These are phyloP conservation scores for Auanema sp. DNA, from an alignment of 2,888 invertebrate genomes.

Conservation along the genomic window DNA sequence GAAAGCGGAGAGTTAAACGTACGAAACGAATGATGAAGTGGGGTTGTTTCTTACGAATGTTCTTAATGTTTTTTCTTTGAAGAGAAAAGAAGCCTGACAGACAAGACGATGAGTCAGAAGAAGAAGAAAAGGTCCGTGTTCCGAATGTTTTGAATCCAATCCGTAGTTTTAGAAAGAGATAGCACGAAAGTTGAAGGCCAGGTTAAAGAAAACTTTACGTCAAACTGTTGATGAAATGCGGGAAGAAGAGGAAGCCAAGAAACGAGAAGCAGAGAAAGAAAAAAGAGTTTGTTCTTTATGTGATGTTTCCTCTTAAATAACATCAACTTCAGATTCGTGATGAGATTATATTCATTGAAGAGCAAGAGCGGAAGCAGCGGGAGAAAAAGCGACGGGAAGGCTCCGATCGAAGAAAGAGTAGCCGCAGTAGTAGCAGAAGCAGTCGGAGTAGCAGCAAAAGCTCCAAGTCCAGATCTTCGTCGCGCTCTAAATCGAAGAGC, in stretches of 20 bases:
- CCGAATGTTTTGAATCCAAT: too few relatives aligned
- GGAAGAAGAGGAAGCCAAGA: slow-evolving; percentile 47
- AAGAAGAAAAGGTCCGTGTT: slow-evolving; percentile 26
- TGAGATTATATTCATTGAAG: slow-evolving; percentile 36
- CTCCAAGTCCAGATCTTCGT: too few relatives aligned
- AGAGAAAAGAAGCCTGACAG: slow-evolving; percentile 17
- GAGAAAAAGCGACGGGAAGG: slow-evolving; percentile 17
- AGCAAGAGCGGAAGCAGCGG: slow-evolving; percentile 30
- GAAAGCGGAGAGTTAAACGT: slow-evolving; percentile 51
- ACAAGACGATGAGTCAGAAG: slow-evolving; percentile 22
- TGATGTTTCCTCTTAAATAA: background rate
- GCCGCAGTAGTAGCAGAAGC: background rate
- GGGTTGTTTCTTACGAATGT: background rate
- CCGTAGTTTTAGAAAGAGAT: slow-evolving; percentile 28
- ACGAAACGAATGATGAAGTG: slow-evolving; percentile 50
- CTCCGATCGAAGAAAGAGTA: background rate
- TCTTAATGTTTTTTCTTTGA: background rate
- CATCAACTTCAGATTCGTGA: slow-evolving; percentile 28
- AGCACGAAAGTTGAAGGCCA: slow-evolving; percentile 40
- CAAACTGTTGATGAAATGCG: slow-evolving; percentile 49
- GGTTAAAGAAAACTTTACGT: slow-evolving; percentile 50
- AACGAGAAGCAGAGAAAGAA: slow-evolving; percentile 34
- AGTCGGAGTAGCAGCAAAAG: background rate
- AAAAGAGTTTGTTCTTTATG: slow-evolving; percentile 23
- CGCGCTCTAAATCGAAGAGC: too few relatives aligned